These are phyloP conservation scores for Syngnathus typhle DNA, from an alignment of 2,113 vertebrate genomes.

Conservation along the genomic window DNA sequence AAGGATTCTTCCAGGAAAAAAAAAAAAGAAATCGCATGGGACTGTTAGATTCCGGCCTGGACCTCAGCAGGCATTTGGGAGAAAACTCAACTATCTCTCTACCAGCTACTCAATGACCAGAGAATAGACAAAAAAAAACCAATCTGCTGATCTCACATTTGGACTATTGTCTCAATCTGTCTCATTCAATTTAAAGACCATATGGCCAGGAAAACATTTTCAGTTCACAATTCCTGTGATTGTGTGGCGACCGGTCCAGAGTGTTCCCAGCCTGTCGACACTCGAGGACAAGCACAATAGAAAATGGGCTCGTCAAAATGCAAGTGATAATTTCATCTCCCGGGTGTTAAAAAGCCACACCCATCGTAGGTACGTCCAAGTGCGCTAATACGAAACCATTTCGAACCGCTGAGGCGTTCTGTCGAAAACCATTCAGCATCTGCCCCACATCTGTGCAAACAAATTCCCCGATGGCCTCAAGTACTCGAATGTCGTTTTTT, in stretches of 20 bases:
- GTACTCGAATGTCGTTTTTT: not conserved
- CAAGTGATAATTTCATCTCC: not conserved
- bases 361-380: not conserved
- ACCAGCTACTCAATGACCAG: not conserved
- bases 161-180: too few relatives aligned
- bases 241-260: not conserved
- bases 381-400: not conserved
- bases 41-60: conserved; percentile 62
- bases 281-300: too few relatives aligned
- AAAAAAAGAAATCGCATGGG: conserved; percentile 31
- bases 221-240: not conserved
- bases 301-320: not conserved
- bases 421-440: conserved; percentile 17
- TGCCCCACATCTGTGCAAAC: not conserved
- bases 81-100: conserved; percentile 7
- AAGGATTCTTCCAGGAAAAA: conserved; percentile 4
- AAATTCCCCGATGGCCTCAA: not conserved
- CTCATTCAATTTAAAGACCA: too few relatives aligned
- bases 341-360: not conserved
- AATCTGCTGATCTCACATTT: not conserved
- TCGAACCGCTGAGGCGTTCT: not conserved
- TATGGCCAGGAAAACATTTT: not conserved
- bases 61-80: conserved; percentile 35
- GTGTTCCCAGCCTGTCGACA: not conserved
- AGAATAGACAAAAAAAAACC: not conserved